Conservation (phyloP, 2,797 vertebrate genomes). For the Aphelocoma californica region DNA sequence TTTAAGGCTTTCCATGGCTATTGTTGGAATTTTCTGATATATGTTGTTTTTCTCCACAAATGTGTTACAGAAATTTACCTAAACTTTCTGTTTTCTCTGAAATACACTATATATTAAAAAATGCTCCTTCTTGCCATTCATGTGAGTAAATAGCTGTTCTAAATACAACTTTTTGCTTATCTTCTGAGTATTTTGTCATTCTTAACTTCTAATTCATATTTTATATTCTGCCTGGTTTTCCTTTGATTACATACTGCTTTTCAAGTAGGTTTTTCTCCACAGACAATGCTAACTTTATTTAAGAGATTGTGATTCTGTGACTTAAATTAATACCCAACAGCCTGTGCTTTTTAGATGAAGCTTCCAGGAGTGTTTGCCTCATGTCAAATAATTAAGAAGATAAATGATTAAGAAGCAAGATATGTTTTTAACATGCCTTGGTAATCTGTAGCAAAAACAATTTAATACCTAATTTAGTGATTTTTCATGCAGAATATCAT, state of each 20-base stretch:
- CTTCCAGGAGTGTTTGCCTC: not conserved
- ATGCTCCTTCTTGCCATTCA: not conserved
- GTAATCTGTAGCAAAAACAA: not conserved
- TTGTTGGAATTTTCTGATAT: constrained; percentile 12
- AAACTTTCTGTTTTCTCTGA: not conserved
- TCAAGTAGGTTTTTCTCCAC: not conserved
- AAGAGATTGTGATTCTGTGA: not conserved
- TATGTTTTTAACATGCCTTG: not conserved
- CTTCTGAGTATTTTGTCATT: not conserved
- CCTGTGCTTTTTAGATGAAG: not conserved
- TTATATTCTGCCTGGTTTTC: not conserved
- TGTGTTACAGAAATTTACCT: not conserved
- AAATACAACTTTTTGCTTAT: not conserved
- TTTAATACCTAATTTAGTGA: not conserved
- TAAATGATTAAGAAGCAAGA: not conserved
- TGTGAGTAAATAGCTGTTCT: not conserved
- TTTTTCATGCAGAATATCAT: not conserved
- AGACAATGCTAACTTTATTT: not conserved
- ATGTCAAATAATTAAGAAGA: not conserved
- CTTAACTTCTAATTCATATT: not conserved
- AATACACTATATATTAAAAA: not conserved
- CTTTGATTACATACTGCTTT: not conserved
- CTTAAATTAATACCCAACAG: not conserved
- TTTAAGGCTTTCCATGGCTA: constrained; percentile 19
- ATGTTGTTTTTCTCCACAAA: not conserved